Evolutionary conservation across 2,888 invertebrate genomes (phyloP), one percentile per base, ranked within the genome.

Genomic region (Eurois occulta): DNA sequence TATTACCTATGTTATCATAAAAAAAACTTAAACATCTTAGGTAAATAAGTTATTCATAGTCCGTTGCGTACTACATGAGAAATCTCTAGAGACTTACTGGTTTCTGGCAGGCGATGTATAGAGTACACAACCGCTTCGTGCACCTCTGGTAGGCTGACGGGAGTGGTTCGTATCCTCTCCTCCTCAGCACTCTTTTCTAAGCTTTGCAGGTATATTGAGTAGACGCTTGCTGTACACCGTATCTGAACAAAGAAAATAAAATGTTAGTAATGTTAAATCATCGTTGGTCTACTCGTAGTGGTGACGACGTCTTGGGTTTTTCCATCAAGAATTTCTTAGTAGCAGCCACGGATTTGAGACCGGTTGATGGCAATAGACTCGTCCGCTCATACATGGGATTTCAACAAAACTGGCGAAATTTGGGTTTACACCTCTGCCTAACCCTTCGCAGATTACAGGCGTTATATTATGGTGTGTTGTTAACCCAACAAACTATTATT

Each of bases 161-260:
- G 91, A 58, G 96, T 95, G 24, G 95, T 94, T 75, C 91, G 90
- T 72, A 93, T 88, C 65, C 93, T 90, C 86, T 95, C 95, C 79
- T 95, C 94, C 62, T 93, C 93, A 18, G 95, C 95, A 77, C 94
- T 94, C 88, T 94, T 94, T 90, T 96, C 96, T 78, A 94, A 88
- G 81, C 96, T 96, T 90, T 94, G 92, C 72, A 93, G 90, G 87
- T 96, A 96, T 89, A 95, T 92, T 28, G 94, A 93, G 90, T 96
- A 96, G 77, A 96, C 94, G 79, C 92, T 93, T 10, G 96, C 95
- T n/a, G 95, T 95, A 85, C 96, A 96, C 55, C 96, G 93, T 78
- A 96, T 92, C 96, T 96, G 91, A 24, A 75, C 13, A 18, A 78
- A 80, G 2, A 70, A n/a, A 11, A 35, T 24, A 1, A 35, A 16